Percentiles rank a stretch among this genome's conserved stretches.
Evolutionary conservation across 2,888 invertebrate genomes (phyloP).

Genomic region (Aphodius sticticus): DNA sequence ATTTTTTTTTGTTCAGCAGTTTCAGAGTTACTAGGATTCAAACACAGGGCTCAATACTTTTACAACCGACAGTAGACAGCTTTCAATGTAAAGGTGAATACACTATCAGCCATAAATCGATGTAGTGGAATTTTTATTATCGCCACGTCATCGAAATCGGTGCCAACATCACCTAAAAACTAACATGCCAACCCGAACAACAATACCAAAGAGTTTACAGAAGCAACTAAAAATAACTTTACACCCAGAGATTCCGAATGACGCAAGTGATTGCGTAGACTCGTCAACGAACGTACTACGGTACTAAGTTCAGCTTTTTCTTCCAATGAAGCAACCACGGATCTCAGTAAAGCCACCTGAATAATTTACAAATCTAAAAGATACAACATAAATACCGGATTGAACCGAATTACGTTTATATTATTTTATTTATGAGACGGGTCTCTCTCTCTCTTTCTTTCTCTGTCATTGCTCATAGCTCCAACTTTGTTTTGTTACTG

Average conservation of each 20-base stretch:
- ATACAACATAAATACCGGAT: neutral
- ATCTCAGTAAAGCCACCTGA: neutral
- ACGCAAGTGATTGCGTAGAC: neutral
- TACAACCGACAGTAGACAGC: no score
- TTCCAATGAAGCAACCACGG: neutral
- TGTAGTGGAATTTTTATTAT: neutral
- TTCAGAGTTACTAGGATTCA: no score
- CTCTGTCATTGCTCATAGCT: neutral
- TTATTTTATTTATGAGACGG: neutral
- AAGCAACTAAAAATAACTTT: neutral
- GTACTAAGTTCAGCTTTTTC: neutral
- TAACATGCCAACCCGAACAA: neutral
- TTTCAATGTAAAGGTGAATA: neutral
- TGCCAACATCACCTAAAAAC: neutral
- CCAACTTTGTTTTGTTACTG: neutral
- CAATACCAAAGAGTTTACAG: neutral
- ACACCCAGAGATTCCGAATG: neutral
- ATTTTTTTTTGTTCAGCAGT: no score
- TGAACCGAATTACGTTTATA: neutral
- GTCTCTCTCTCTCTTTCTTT: no score
- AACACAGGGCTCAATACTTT: no score
- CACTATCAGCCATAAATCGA: neutral
- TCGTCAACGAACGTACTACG: neutral
- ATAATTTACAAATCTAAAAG: no score
- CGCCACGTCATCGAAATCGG: neutral